Evolutionary conservation across 2,113 vertebrate genomes (phyloP), one percentile per base, ranked within the genome.

Genomic region (Meriones unguiculatus): DNA sequence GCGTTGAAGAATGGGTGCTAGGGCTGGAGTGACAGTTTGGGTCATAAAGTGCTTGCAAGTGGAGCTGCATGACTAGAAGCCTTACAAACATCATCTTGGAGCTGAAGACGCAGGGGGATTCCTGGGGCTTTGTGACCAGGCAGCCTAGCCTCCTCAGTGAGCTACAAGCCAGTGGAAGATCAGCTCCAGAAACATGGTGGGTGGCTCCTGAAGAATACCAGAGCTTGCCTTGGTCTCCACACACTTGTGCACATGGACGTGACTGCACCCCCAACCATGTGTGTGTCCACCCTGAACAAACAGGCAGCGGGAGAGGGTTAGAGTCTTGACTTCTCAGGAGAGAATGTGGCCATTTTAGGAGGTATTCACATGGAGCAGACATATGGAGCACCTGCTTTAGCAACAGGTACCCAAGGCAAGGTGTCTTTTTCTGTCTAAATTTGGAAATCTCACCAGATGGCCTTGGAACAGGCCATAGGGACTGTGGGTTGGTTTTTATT

Each of bases 401-500:
- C 78, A 25, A 81, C 52, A 54, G 88, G 81, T 95, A 80, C 72
- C 30, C 46, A 46, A 88, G 91, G 17, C 41, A 54, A 77, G 35
- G 88, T 82, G 46, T 87, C 73, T 89, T 30, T 87, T 57, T 95
- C 91, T 50, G 50, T 96, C 80, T 96, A 95, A 97, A 97, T 96
- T 25, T 52, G 72, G 86, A 95, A 81, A n/a, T 65, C 52, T 92
- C 84, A 35, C 86, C 91, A 94, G 86, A 87, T 96, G 95, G 89
- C 76, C 94, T 85, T 59, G 41, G 80, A 89, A 65, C 70, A 92
- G 86, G 81, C 81, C n/a, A 46, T 20, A 86, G 85, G 12, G 78
- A 17, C 46, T 75, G 38, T 72, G 35, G 25, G 18, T 64, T 72
- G 70, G 54, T 96, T 67, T 32, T 59, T 52, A 22, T 28, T 96